These are phyloP conservation scores for Chelidonichthys spinosus DNA, from an alignment of 2,797 vertebrate species.

Conservation along the genomic window DNA sequence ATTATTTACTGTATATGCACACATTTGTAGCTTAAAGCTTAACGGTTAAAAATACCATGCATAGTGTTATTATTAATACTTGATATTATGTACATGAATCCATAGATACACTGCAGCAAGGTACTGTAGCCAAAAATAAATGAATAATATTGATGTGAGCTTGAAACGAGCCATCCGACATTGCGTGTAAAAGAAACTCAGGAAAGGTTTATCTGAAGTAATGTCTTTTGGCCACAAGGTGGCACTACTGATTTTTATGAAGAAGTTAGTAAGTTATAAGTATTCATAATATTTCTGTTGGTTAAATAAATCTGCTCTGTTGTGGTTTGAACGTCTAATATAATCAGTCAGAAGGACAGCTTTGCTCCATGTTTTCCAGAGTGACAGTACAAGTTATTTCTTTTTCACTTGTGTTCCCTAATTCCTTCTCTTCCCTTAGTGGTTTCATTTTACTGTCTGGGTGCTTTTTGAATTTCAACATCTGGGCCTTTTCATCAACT, in stretches of 20 bases:
- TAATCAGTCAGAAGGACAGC: no score
- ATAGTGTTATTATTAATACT: background rate
- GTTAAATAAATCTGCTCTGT: background rate
- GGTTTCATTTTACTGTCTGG: background rate
- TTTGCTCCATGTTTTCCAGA: background rate
- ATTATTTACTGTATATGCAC: background rate
- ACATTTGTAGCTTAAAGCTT: background rate
- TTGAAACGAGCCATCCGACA: background rate
- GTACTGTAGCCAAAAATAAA: background rate
- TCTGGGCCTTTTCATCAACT: background rate
- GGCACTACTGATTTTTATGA: background rate
- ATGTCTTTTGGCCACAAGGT: constrained; percentile 15
- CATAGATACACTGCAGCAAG: background rate
- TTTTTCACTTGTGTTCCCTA: background rate
- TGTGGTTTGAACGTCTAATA: background rate
- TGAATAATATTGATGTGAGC: no score
- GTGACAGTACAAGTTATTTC: background rate
- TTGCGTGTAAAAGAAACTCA: accelerated
- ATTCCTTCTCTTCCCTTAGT: constrained; percentile 1
- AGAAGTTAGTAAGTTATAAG: no score
- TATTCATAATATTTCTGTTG: background rate
- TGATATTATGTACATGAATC: background rate
- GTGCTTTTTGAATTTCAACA: no score
- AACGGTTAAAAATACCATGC: background rate
- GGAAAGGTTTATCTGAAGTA: background rate